A percentile compares a stretch with the other conserved stretches of the same genome.
Evolutionary conservation across 2,888 invertebrate species (phyloP).

Genomic region (Cantharis nigra): DNA sequence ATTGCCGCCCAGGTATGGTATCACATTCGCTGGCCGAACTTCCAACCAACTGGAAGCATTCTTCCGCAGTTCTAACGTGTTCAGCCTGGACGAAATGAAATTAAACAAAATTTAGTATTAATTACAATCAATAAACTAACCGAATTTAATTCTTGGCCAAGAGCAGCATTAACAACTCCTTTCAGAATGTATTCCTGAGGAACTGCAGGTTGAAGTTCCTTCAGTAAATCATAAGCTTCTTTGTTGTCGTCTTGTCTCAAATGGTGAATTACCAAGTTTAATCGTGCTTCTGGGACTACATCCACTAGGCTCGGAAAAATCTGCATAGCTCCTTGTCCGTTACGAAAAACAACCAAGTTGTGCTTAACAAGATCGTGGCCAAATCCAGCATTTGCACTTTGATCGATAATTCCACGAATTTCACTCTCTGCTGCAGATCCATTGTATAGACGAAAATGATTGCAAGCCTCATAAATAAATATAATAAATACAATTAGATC

Average conservation of each 20-base stretch:
- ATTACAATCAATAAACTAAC: constrained; percentile 59
- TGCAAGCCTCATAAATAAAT: constrained; percentile 65
- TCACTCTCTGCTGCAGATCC: constrained; percentile 94
- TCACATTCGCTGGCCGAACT: constrained; percentile 97
- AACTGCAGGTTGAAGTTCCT: constrained; percentile 89
- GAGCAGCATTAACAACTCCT: constrained; percentile 91
- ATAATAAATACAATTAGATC: background rate
- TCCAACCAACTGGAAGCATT: constrained; percentile 95
- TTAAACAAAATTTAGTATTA: background rate
- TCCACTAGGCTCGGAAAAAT: constrained; percentile 87
- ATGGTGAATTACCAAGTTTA: constrained; percentile 95
- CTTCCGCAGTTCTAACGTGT: constrained; percentile 92
- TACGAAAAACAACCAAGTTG: constrained; percentile 92
- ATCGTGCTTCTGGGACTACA: constrained; percentile 93
- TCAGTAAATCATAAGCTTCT: constrained; percentile 87
- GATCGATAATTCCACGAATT: constrained; percentile 76
- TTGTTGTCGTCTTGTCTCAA: constrained; percentile 85
- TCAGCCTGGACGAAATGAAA: constrained; percentile 71
- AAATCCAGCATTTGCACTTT: constrained; percentile 74
- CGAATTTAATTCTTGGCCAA: constrained; percentile 91
- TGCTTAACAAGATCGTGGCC: constrained; percentile 93
- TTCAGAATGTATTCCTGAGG: constrained; percentile 96
- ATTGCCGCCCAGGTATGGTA: constrained; percentile 95
- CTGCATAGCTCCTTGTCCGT: constrained; percentile 88
- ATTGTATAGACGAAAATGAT: constrained; percentile 85